Conservation (phyloP, 1,140 invertebrate species). For the Metaphire vulgaris region DNA sequence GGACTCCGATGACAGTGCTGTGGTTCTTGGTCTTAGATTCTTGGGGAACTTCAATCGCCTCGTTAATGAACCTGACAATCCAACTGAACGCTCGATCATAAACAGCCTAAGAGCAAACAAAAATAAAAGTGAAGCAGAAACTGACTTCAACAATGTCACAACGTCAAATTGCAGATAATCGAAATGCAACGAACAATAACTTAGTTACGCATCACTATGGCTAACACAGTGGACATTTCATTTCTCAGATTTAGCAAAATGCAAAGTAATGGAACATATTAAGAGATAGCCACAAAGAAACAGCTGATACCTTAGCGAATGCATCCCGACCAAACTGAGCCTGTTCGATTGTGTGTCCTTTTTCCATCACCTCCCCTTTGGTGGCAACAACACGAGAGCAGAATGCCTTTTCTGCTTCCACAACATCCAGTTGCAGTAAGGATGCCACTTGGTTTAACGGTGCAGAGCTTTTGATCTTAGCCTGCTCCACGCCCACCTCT, state of each 20-base stretch:
- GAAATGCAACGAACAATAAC: no score
- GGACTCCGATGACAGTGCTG: slow-evolving; percentile 74
- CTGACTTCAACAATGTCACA: no score
- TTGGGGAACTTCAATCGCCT: slow-evolving; percentile 60
- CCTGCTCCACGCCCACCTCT: slow-evolving; percentile 7
- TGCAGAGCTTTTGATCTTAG: slow-evolving; percentile 6
- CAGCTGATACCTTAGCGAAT: slow-evolving; percentile 61
- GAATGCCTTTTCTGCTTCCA: slow-evolving; percentile 67
- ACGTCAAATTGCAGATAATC: no score
- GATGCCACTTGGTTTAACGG: not conserved
- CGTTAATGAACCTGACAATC: slow-evolving; percentile 68
- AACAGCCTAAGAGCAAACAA: slow-evolving; percentile 41
- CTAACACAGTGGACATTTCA: no score
- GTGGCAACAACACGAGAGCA: slow-evolving; percentile 83
- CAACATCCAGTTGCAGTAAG: slow-evolving; percentile 29
- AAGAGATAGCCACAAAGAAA: no score
- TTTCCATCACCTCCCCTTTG: slow-evolving; percentile 86
- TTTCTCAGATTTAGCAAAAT: no score
- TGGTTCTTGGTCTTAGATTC: slow-evolving; percentile 20
- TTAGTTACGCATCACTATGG: no score
- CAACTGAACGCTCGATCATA: slow-evolving; percentile 81
- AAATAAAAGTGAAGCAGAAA: no score
- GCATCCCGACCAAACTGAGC: slow-evolving; percentile 62
- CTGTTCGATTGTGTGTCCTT: slow-evolving; percentile 72
- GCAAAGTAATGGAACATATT: no score